A percentile compares a stretch with the other conserved stretches of the same genome.
Evolutionary conservation across 2,797 vertebrate species (phyloP).

Genomic region (Phalloptychus januarius): DNA sequence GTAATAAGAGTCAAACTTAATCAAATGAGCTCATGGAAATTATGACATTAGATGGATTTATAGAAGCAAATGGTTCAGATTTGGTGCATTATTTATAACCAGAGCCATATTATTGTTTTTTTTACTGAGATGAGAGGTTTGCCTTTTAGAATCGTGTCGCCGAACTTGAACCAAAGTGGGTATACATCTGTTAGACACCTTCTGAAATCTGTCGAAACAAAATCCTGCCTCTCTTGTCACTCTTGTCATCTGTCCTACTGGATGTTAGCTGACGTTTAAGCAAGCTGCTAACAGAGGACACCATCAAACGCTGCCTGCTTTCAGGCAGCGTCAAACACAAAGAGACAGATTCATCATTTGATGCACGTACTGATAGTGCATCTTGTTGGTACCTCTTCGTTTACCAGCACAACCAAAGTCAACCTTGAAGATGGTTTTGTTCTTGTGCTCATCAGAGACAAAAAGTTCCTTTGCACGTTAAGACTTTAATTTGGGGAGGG

Average conservation of each 20-base stretch:
- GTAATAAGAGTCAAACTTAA: slow-evolving; percentile 8
- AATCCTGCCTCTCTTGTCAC: slow-evolving; percentile 20
- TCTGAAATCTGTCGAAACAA: slow-evolving; percentile 16
- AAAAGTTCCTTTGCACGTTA: slow-evolving; percentile 26
- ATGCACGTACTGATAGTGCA: slow-evolving; percentile 10
- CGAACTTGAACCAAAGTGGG: slow-evolving; percentile 17
- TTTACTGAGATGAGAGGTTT: slow-evolving; percentile 45
- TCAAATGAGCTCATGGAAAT: slow-evolving; percentile 10
- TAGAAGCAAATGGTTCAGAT: slow-evolving; percentile 35
- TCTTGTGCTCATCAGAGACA: slow-evolving; percentile 48
- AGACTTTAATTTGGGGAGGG: slow-evolving; percentile 3
- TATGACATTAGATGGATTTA: slow-evolving; percentile 9
- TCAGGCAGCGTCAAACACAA: slow-evolving; percentile 31
- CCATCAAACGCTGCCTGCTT: slow-evolving; percentile 48
- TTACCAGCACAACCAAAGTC: slow-evolving; percentile 19
- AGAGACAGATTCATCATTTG: slow-evolving; percentile 21
- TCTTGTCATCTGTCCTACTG: slow-evolving; percentile 27
- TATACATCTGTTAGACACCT: background rate
- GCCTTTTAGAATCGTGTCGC: slow-evolving; percentile 14
- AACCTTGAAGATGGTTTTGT: slow-evolving; percentile 24
- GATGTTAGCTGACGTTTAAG: slow-evolving; percentile 35
- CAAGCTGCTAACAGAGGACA: slow-evolving; percentile 41
- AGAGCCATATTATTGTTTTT: slow-evolving; percentile 44
- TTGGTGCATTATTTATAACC: slow-evolving; percentile 66
- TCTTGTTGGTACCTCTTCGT: slow-evolving; percentile 20